Percentiles rank a stretch among this genome's conserved stretches.
Conservation (phyloP, 2,113 vertebrate species). For the Nannobrachium achirus region DNA sequence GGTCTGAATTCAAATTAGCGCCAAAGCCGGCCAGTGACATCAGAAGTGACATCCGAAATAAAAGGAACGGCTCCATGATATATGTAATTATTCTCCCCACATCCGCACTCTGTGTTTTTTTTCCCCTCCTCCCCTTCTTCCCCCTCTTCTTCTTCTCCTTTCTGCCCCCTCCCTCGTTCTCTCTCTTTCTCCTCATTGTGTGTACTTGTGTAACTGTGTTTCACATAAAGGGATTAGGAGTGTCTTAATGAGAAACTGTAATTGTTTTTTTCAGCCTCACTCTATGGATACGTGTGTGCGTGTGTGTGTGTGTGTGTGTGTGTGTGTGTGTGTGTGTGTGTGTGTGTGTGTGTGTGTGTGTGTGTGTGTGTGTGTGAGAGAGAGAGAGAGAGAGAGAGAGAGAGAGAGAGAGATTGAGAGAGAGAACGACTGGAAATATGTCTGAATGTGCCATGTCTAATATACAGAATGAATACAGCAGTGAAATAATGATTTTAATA, state of each 20-base stretch:
- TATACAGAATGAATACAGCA: slow-evolving; percentile 65
- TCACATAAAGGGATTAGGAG: slow-evolving; percentile 99
- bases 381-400: too few relatives aligned
- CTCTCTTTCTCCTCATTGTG: slow-evolving; percentile 92
- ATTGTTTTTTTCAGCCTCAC: slow-evolving; percentile 81
- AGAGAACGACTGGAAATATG: slow-evolving; percentile 45
- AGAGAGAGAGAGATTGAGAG: too few relatives aligned
- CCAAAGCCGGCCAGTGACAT: slow-evolving; percentile 95
- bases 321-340: slow-evolving; percentile 52
- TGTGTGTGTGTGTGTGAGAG: slow-evolving; percentile 7
- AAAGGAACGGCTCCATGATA: slow-evolving; percentile 99
- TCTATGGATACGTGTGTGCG: slow-evolving; percentile 71
- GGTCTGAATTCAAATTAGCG: slow-evolving; percentile 99
- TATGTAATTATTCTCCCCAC: slow-evolving; percentile 99
- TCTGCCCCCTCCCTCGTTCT: slow-evolving; percentile 80
- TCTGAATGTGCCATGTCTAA: slow-evolving; percentile 64
- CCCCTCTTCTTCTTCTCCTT: slow-evolving; percentile 73
- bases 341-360: slow-evolving; percentile 25
- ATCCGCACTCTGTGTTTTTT: slow-evolving; percentile 84
- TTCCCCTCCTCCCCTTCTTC: slow-evolving; percentile 65
- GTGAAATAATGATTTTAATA: slow-evolving; percentile 58
- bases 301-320: slow-evolving; percentile 44
- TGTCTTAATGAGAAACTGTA: slow-evolving; percentile 99
- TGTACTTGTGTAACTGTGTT: slow-evolving; percentile 99
- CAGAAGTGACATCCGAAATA: slow-evolving; percentile 99